Evolutionary conservation across 2,797 vertebrate genomes (phyloP).

Genomic region (Brotula barbata): DNA sequence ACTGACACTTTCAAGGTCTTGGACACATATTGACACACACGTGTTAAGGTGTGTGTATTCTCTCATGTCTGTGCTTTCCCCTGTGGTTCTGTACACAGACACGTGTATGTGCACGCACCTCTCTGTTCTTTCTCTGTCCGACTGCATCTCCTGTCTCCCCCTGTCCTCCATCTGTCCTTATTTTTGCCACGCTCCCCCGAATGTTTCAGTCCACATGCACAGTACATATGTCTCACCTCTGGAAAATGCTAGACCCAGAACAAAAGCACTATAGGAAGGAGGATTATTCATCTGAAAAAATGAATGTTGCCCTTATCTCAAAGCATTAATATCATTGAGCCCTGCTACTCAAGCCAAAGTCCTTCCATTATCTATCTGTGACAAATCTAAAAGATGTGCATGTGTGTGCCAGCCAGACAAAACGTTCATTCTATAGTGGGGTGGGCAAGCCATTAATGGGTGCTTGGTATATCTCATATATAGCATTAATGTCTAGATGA

Average conservation of each 20-base stretch:
- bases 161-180: conserved; percentile 32
- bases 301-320: conserved; percentile 38
- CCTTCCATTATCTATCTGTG: conserved; percentile 42
- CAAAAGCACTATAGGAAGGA: conserved; percentile 33
- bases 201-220: neutral
- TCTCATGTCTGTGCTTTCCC: conserved; percentile 6
- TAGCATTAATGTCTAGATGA: conserved; percentile 62
- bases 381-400: conserved; percentile 26
- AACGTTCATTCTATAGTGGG: conserved; percentile 52
- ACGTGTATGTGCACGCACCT: conserved; percentile 20
- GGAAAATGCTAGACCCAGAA: conserved; percentile 17
- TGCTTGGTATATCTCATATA: conserved; percentile 42
- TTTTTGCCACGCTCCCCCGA: conserved; percentile 5
- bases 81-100: neutral
- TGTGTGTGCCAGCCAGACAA: conserved; percentile 38
- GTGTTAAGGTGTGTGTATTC: conserved; percentile 13
- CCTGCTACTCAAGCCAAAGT: conserved; percentile 24
- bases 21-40: conserved; percentile 10
- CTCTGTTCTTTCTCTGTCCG: neutral
- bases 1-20: conserved; percentile 16
- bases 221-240: conserved; percentile 1
- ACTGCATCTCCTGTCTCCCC: neutral
- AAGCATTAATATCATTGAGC: conserved; percentile 41
- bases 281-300: conserved; percentile 45
- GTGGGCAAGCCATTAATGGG: conserved; percentile 48